A percentile compares a stretch with the other conserved stretches of the same genome.
Conservation (phyloP, 2,113 vertebrate species). For the Xiphophorus maculatus region DNA sequence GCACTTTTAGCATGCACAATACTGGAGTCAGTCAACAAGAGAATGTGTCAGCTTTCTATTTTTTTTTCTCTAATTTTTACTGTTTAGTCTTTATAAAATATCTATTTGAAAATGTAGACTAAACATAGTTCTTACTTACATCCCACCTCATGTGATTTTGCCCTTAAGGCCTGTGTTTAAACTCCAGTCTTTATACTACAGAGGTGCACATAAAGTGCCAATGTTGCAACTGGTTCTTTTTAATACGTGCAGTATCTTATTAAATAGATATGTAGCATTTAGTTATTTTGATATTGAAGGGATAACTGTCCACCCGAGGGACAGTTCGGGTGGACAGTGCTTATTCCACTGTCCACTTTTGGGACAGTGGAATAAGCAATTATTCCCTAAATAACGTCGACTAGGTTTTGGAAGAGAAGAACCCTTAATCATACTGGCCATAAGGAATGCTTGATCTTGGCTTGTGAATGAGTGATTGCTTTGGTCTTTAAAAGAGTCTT, state of each 20-base stretch:
- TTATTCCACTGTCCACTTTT: background rate
- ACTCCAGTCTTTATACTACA: background rate
- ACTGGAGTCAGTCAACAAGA: background rate
- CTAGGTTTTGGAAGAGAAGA: slow-evolving; percentile 36
- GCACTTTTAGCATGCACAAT: slow-evolving; percentile 1
- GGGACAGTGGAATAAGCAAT: slow-evolving; percentile 26
- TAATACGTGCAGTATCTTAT: background rate
- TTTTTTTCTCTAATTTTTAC: background rate
- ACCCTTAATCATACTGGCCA: slow-evolving; percentile 22
- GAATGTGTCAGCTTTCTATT: slow-evolving; percentile 6
- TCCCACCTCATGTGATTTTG: background rate
- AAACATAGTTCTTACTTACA: background rate
- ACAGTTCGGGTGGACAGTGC: background rate
- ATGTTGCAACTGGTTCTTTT: background rate
- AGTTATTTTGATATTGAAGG: slow-evolving; percentile 17
- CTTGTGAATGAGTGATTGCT: slow-evolving; percentile 8
- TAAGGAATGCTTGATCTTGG: slow-evolving; percentile 13
- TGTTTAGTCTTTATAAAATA: background rate
- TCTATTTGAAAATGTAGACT: background rate
- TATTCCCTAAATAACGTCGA: slow-evolving; percentile 40
- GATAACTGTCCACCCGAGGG: slow-evolving; percentile 5
- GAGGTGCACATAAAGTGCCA: background rate
- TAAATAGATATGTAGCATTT: slow-evolving; percentile 1
- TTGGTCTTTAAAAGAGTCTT: slow-evolving; percentile 4
- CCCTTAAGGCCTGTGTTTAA: background rate